A percentile compares a stretch with the other conserved stretches of the same genome.
phyloP scores from a whole-genome alignment of 2,888 invertebrate species.

The Drosophila nigritarsus region DNA sequence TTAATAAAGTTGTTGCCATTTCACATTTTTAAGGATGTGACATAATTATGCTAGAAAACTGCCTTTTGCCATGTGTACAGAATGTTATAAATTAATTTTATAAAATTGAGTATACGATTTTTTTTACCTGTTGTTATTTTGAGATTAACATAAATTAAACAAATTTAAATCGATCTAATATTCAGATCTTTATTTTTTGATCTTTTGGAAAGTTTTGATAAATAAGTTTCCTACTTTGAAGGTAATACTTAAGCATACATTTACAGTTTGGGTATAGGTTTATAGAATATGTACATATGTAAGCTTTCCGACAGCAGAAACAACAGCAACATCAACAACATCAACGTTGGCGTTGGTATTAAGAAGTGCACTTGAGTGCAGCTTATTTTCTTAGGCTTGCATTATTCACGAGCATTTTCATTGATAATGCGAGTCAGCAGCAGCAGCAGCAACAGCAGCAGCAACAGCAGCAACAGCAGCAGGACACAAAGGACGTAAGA shows the following conservation, averaged over 20 bases:
- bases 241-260: neutral
- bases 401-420: slow-evolving; percentile 78
- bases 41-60: slow-evolving; percentile 31
- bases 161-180: neutral
- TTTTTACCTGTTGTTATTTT: neutral
- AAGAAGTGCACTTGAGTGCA: slow-evolving; percentile 73
- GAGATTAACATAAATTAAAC: neutral
- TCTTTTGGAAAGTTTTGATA: neutral
- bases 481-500: slow-evolving; percentile 35
- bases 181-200: neutral
- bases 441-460: slow-evolving; percentile 22
- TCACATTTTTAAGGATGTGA: slow-evolving; percentile 30
- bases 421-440: slow-evolving; percentile 66
- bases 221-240: neutral
- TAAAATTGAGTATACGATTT: neutral
- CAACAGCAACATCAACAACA: slow-evolving; percentile 6
- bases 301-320: neutral
- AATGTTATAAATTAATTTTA: neutral
- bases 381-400: slow-evolving; percentile 80
- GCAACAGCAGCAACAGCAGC: slow-evolving; percentile 10
- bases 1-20: slow-evolving; percentile 67
- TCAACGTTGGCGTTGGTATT: slow-evolving; percentile 33
- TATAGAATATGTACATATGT: slow-evolving; percentile 8
- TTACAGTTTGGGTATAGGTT: neutral
- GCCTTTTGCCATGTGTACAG: slow-evolving; percentile 1